Evolutionary conservation across 2,888 invertebrate genomes (phyloP).

Genomic region (Calameuta filiformis): DNA sequence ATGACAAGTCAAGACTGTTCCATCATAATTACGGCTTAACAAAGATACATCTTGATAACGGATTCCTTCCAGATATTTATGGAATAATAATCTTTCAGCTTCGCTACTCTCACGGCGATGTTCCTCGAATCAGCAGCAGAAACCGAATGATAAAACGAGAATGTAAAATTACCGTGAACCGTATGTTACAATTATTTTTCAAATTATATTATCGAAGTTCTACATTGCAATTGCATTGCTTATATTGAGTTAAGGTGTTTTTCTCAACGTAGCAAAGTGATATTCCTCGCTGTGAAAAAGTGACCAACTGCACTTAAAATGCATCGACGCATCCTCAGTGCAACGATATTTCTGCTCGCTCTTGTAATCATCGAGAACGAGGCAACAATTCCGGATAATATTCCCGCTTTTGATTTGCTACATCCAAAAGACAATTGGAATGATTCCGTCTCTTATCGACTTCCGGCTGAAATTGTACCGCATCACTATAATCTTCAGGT

Average conservation of each 20-base stretch:
- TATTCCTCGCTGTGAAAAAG: neutral
- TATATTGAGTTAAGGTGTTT: neutral
- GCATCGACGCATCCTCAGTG: neutral
- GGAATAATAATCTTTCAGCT: neutral
- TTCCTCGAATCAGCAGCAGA: neutral
- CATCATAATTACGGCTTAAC: neutral
- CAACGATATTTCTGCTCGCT: neutral
- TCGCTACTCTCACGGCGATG: neutral
- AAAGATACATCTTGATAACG: neutral
- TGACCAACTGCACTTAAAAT: neutral
- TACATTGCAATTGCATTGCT: neutral
- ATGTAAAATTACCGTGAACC: neutral
- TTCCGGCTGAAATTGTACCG: constrained; percentile 70
- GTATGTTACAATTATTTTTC: neutral
- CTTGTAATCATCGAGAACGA: neutral
- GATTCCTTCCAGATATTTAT: neutral
- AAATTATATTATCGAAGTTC: neutral
- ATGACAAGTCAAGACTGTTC: neutral
- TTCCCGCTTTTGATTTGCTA: neutral
- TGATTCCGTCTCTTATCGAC: constrained; percentile 60
- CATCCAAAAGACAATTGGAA: neutral
- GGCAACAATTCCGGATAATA: neutral
- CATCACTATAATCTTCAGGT: constrained; percentile 68
- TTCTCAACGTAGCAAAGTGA: neutral
- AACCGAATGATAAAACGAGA: neutral